A percentile compares a stretch with the other conserved stretches of the same genome.
These are phyloP conservation scores for Magallana angulata DNA, from an alignment of 1,140 invertebrate genomes.

Conservation along the genomic window DNA sequence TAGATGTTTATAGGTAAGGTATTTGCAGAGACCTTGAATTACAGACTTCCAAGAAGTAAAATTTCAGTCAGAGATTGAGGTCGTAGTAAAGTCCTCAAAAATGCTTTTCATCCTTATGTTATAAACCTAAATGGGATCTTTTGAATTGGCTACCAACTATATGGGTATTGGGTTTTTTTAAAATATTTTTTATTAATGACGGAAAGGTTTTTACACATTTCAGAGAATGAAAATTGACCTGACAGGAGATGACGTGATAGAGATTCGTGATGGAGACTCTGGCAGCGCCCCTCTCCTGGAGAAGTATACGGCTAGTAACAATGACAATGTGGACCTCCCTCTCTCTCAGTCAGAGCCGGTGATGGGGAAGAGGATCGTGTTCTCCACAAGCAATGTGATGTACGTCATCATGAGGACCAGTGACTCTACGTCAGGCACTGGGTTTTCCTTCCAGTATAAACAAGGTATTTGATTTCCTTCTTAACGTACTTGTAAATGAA, in stretches of 20 bases:
- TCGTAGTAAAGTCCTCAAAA: no score
- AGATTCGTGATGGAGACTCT: conserved; percentile 60
- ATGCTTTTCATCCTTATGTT: no score
- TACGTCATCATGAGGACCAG: conserved; percentile 59
- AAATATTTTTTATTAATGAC: no score
- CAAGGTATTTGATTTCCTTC: conserved; percentile 51
- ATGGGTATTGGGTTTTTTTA: no score
- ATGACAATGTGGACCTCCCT: conserved; percentile 35
- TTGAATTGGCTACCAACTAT: no score
- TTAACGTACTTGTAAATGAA: background rate
- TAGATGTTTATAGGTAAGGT: no score
- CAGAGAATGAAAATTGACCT: conserved; percentile 59
- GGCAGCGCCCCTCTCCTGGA: conserved; percentile 50
- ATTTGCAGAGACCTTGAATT: no score
- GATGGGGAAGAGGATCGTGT: conserved; percentile 48
- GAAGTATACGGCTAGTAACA: conserved; percentile 43
- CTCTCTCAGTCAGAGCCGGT: background rate
- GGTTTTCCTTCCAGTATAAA: conserved; percentile 58
- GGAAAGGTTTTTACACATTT: background rate
- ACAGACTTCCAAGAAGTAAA: no score
- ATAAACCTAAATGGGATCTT: no score
- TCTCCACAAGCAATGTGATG: conserved; percentile 61
- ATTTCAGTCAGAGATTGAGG: no score
- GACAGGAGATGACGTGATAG: conserved; percentile 50
- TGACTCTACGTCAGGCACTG: conserved; percentile 39